Base-by-base conservation (phyloP, 2,113 vertebrate species). In the Pantherophis guttatus region DNA sequence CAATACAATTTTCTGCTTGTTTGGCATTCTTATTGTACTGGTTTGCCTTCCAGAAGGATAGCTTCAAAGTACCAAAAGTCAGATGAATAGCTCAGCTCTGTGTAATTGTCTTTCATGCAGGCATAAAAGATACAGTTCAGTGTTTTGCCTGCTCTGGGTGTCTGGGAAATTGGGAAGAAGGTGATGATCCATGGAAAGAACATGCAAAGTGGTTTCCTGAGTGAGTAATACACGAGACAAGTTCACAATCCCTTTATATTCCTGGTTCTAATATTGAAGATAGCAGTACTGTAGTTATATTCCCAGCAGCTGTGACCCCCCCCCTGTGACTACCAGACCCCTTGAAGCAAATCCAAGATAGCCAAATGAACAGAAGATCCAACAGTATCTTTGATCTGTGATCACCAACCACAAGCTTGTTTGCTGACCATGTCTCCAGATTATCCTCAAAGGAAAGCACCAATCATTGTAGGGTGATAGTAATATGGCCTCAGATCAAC, bases 121-220 rank as follows among this genome's bases (percentile, higher is more conserved):
- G 95, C 65, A 70, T 89, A 88, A 95, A 93, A 90, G 94, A 94
- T 17, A 91, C 50, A 59, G 95, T 96, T 50, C 90, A 94, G 65
- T 96, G 94, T 88, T 96, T 95, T 90, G 44, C 91, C 26, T 96
- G 94, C 50, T 19, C 54, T 52, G 94, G 94, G 29, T 94, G 91
- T 53, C 48, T 95, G 75, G 95, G 90, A 55, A 93, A 95, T 48
- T 94, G 94, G 94, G 89, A 95, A 92, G 94, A 94, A 50, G 93
- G 50, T 19, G 92, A 92, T 57, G 94, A 95, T 62, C 93, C 95
- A 50, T 95, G 95, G 95, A 93, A 89, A 91, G 94, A 95, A 85
- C 95, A 95, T 81, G 94, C 95, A 92, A 96, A 95, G 44, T 96
- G 94, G 94, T 96, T 95, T 85, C 94, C 94, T 86, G 58, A 92